These are phyloP conservation scores for Corbicula japonica DNA, from an alignment of 2,888 invertebrate genomes.

Conservation along the genomic window DNA sequence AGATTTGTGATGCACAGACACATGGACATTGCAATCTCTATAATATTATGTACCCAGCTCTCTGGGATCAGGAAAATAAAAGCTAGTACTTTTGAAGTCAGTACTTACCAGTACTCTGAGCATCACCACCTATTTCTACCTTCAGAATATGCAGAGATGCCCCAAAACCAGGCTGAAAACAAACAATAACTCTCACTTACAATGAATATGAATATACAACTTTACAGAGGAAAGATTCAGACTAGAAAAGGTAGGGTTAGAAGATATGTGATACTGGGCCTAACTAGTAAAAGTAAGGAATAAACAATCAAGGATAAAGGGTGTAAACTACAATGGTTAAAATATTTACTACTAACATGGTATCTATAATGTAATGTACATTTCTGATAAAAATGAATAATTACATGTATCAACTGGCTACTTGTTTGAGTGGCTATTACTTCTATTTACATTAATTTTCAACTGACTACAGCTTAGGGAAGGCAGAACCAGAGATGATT, in stretches of 20 bases:
- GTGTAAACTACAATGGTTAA: background rate
- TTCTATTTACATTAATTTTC: background rate
- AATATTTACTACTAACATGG: background rate
- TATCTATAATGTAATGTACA: background rate
- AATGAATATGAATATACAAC: too few species aligned
- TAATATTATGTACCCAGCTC: too few species aligned
- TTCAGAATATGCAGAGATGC: slow-evolving; percentile 86
- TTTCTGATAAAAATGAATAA: background rate
- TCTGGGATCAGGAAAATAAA: too few species aligned
- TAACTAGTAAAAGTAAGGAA: too few species aligned
- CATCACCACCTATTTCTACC: slow-evolving; percentile 87
- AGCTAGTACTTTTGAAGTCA: too few species aligned
- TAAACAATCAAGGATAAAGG: too few species aligned
- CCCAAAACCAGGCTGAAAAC: slow-evolving; percentile 82
- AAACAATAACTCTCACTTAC: too few species aligned
- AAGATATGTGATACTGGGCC: too few species aligned
- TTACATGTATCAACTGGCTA: background rate
- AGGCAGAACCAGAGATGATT: background rate
- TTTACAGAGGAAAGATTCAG: too few species aligned
- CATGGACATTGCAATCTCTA: too few species aligned
- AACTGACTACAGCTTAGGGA: background rate
- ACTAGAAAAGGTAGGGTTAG: too few species aligned
- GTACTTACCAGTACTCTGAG: slow-evolving; percentile 85
- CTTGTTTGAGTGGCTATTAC: background rate
- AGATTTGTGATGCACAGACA: too few species aligned